Conservation (phyloP, 2,797 vertebrate species). For the Sciaenops ocellatus region DNA sequence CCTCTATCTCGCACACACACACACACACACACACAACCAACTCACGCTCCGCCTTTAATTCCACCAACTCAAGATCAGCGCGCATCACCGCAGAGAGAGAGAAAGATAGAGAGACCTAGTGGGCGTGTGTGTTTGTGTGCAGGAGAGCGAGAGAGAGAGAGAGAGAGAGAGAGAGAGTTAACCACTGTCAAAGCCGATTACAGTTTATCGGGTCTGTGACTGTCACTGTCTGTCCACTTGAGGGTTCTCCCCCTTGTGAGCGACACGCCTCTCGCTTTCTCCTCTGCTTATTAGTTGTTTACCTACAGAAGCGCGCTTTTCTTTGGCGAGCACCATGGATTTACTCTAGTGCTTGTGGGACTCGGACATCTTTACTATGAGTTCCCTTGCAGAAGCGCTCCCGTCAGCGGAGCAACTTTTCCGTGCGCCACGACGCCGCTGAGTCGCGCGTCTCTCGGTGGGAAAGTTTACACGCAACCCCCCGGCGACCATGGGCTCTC, state of each 20-base stretch:
- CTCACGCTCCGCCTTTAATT: conserved; percentile 78
- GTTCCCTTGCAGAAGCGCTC: conserved; percentile 57
- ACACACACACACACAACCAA: conserved; percentile 5
- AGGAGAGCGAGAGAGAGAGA: conserved; percentile 80
- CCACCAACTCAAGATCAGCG: conserved; percentile 69
- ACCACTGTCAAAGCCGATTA: conserved; percentile 91
- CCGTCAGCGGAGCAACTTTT: conserved; percentile 78
- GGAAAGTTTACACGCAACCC: conserved; percentile 65
- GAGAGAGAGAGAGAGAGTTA: conserved; percentile 79
- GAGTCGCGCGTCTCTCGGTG: conserved; percentile 53
- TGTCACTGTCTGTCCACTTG: conserved; percentile 75
- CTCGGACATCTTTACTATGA: conserved; percentile 55
- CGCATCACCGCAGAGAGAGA: conserved; percentile 73
- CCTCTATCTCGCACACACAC: conserved; percentile 12
- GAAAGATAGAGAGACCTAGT: conserved; percentile 72
- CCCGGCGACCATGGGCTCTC: conserved; percentile 49
- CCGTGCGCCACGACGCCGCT: conserved; percentile 58
- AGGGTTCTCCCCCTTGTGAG: conserved; percentile 48
- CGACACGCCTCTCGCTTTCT: conserved; percentile 12
- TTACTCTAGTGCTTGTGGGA: conserved; percentile 35
- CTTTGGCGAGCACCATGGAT: conserved; percentile 57
- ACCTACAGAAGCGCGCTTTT: neutral
- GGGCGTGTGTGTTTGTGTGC: conserved; percentile 66
- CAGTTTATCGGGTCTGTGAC: conserved; percentile 84
- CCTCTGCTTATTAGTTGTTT: conserved; percentile 16